phyloP scores from a whole-genome alignment of 2,113 vertebrate species.

The Chelonoidis abingdonii region DNA sequence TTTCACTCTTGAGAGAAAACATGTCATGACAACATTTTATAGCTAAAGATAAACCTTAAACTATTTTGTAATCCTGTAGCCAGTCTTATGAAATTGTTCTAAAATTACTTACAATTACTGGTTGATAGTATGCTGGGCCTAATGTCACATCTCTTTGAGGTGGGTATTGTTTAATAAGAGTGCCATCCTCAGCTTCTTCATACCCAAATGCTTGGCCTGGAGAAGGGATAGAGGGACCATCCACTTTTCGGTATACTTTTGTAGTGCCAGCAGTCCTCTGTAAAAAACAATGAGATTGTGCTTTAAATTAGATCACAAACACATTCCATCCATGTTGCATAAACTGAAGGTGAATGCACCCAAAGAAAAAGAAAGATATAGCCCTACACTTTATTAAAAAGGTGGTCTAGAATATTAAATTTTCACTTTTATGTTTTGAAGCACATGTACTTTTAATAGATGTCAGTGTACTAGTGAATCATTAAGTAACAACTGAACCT shows the following conservation, averaged over 20 bases:
- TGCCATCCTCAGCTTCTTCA: constrained; percentile 75
- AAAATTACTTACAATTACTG: constrained; percentile 74
- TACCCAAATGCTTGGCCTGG: constrained; percentile 81
- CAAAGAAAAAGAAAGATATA: not conserved
- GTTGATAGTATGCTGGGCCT: constrained; percentile 83
- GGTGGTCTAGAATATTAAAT: not conserved
- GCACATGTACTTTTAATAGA: not conserved
- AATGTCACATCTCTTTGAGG: constrained; percentile 77
- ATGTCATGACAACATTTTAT: too few species aligned
- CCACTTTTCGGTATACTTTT: constrained; percentile 52
- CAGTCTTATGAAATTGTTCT: not conserved
- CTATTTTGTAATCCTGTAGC: not conserved
- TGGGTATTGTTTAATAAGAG: constrained; percentile 72
- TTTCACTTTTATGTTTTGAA: not conserved
- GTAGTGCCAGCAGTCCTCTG: constrained; percentile 65
- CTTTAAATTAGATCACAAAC: not conserved
- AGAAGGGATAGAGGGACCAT: constrained; percentile 83
- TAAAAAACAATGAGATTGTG: not conserved
- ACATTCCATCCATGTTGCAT: not conserved
- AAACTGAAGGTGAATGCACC: not conserved
- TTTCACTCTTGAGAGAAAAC: not conserved
- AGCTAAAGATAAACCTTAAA: not conserved
- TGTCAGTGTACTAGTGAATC: not conserved
- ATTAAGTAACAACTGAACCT: not conserved
- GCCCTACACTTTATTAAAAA: not conserved